Evolutionary conservation across 2,113 vertebrate species (phyloP), one percentile per base, ranked within the genome.

Genomic region (Callorhinus ursinus): DNA sequence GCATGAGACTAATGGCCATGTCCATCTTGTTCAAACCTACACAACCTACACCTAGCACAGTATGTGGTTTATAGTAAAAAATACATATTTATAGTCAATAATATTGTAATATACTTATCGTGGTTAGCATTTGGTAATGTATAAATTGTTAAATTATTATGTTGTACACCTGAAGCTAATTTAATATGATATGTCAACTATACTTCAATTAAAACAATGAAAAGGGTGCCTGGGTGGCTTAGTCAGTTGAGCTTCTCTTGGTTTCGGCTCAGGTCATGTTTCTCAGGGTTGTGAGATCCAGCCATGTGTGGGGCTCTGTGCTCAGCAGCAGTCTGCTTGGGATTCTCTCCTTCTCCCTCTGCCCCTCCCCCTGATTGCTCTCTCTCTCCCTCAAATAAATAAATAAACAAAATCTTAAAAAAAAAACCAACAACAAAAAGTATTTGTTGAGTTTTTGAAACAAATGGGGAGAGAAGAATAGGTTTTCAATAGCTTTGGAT

Each of bases 381-480:
- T 19, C 18, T n/a, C 33, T 36, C 67, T 36, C 63, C 3, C 18
- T 69, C 67, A 69, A 18, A 19, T 10, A 69, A n/a, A 69, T 19
- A n/a, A 63, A n/a, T 69, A 69, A 67, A 67, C 16, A 16, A 69
- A 69, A 69, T 69, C 4, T 69, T 4, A 4, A 76, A 16, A 46
- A 69, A 67, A 36, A 36, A 36, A 36, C 36, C 36, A 36, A 36
- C 36, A 67, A 31, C 7, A 16, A n/a, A 19, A 86, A 57, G 8
- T 46, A n/a, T 77, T 95, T 82, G n/a, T 79, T 77, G 22, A 79
- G 39, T 80, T 80, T 46, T 77, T 92, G 86, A 84, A 92, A 80
- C 19, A 28, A 80, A 36, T 39, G 24, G 0, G 19, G 22, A 11
- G 21, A 21, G 5, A 33, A 42, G 21, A 86, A 55, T 31, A 72